Evolutionary conservation across 1,140 invertebrate genomes (phyloP).

Genomic region (Callitettix versicolor): DNA sequence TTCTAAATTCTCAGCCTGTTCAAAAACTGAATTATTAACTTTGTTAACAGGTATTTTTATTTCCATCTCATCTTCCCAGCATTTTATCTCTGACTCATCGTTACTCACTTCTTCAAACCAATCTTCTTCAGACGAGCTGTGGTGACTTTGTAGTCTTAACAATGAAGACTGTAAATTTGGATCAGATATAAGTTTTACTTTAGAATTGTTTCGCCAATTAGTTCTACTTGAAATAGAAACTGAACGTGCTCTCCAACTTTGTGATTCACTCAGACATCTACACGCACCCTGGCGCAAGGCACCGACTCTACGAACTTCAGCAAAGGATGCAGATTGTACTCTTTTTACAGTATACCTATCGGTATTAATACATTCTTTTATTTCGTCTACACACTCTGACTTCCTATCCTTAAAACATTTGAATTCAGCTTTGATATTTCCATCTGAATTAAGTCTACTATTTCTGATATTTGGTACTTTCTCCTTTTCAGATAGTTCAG

Average conservation of each 20-base stretch:
- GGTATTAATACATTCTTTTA: constrained; percentile 1
- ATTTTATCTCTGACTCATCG: background rate
- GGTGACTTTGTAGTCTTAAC: constrained; percentile 28
- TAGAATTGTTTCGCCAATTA: constrained; percentile 17
- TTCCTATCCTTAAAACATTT: too few species aligned
- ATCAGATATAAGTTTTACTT: constrained; percentile 25
- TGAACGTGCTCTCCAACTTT: constrained; percentile 21
- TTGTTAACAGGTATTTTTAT: too few species aligned
- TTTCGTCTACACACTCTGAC: background rate
- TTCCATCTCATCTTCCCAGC: too few species aligned
- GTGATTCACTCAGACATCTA: constrained; percentile 15
- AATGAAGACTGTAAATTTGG: constrained; percentile 23
- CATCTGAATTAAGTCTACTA: constrained; percentile 12
- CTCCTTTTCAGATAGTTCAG: too few species aligned
- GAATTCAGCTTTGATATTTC: constrained; percentile 3
- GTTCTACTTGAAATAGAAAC: constrained; percentile 19
- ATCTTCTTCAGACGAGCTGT: constrained; percentile 33
- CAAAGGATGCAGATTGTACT: constrained; percentile 24
- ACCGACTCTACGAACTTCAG: constrained; percentile 21
- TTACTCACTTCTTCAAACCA: constrained; percentile 32
- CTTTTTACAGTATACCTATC: constrained; percentile 24
- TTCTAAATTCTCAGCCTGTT: too few species aligned
- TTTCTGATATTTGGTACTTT: too few species aligned
- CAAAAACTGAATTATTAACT: too few species aligned
- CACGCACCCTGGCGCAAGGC: constrained; percentile 17